These are phyloP conservation scores for Riptortus pedestris DNA, from an alignment of 1,140 invertebrate species.

Conservation along the genomic window DNA sequence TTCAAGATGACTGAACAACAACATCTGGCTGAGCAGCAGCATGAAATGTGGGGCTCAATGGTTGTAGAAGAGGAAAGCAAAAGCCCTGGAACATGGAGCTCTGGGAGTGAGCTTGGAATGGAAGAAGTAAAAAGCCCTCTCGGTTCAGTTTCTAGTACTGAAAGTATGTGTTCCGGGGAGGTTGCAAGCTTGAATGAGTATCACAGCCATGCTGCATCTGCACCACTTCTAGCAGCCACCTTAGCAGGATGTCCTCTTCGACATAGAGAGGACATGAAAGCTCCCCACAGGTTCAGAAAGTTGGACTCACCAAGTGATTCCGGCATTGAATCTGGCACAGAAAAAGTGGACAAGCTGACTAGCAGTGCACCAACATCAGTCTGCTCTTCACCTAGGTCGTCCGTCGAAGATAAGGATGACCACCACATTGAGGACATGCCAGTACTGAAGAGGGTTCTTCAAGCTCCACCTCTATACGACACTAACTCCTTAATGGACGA, in stretches of 20 bases:
- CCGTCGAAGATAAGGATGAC: constrained; percentile 63
- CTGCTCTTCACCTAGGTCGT: constrained; percentile 75
- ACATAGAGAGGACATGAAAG: constrained; percentile 46
- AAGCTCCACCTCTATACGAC: constrained; percentile 80
- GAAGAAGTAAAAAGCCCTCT: constrained; percentile 72
- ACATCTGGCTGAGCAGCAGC: constrained; percentile 46
- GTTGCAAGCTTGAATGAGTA: constrained; percentile 47
- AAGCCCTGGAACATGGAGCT: constrained; percentile 54
- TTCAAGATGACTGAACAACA: constrained; percentile 84
- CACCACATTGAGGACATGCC: constrained; percentile 81
- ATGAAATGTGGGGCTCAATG: constrained; percentile 39
- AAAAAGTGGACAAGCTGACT: constrained; percentile 61
- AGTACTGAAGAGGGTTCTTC: constrained; percentile 78
- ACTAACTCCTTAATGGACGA: constrained; percentile 85
- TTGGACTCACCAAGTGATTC: constrained; percentile 83
- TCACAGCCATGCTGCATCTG: constrained; percentile 45
- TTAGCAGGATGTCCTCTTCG: constrained; percentile 58
- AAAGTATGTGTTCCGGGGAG: constrained; percentile 57
- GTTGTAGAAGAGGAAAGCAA: constrained; percentile 37
- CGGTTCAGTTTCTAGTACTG: constrained; percentile 74
- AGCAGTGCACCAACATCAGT: constrained; percentile 62
- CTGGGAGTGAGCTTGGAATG: constrained; percentile 52
- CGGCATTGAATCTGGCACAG: constrained; percentile 84
- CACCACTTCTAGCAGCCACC: constrained; percentile 65
- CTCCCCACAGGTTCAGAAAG: constrained; percentile 53